Percentiles rank a stretch among this genome's conserved stretches.
phyloP scores from a whole-genome alignment of 2,797 vertebrate species.

The Sebastes oblongus region DNA sequence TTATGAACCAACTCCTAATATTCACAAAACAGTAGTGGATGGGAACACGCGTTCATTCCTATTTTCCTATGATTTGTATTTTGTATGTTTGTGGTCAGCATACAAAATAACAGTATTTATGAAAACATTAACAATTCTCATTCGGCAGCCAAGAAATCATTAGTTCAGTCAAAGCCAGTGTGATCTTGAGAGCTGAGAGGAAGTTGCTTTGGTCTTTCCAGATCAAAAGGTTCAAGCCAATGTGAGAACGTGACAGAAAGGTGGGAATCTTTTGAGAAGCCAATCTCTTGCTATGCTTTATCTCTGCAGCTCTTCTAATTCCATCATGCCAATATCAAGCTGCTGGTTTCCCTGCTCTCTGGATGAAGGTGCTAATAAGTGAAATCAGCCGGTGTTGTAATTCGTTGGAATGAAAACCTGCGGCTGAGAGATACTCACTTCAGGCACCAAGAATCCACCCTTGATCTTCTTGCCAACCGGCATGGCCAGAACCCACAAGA shows the following conservation, averaged over 20 bases:
- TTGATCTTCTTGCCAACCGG: conserved; percentile 75
- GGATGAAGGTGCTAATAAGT: neutral
- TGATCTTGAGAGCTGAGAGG: neutral
- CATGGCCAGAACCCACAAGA: conserved; percentile 85
- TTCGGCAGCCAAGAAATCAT: neutral
- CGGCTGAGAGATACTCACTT: conserved; percentile 60
- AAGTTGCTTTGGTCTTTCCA: neutral
- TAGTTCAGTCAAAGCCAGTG: neutral
- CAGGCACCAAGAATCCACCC: conserved; percentile 81
- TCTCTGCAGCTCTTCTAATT: neutral
- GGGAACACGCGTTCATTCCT: neutral
- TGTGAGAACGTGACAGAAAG: neutral
- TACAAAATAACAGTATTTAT: neutral
- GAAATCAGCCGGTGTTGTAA: neutral
- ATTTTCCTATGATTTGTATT: neutral
- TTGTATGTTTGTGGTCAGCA: neutral
- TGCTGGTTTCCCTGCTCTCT: neutral
- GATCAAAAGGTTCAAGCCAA: neutral
- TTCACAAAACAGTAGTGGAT: neutral
- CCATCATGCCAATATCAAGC: neutral
- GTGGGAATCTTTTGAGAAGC: neutral
- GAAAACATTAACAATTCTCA: neutral
- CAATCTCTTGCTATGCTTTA: neutral
- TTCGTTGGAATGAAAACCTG: neutral
- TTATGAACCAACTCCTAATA: neutral